Percentiles rank a stretch among this genome's conserved stretches.
phyloP scores from a whole-genome alignment of 2,797 vertebrate species.

The Choloepus didactylus region DNA sequence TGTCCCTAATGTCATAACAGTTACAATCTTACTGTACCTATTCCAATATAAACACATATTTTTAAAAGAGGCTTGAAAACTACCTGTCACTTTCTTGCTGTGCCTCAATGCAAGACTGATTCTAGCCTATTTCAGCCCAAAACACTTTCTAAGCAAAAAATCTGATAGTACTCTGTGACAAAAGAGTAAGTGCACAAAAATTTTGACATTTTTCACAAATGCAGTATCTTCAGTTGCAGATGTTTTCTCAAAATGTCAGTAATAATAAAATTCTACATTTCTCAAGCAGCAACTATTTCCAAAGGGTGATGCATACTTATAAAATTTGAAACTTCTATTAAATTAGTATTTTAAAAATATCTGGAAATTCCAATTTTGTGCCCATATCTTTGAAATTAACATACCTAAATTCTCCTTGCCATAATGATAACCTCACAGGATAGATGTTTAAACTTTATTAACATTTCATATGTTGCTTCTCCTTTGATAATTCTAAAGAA shows the following conservation, averaged over 20 bases:
- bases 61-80: neutral
- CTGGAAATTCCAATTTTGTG: neutral
- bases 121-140: slow-evolving; percentile 24
- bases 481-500: neutral
- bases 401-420: neutral
- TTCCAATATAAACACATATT: neutral
- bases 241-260: slow-evolving; percentile 53
- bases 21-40: neutral
- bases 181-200: neutral
- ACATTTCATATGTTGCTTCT: neutral
- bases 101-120: neutral
- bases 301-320: neutral
- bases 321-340: slow-evolving; percentile 44
- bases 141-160: slow-evolving; percentile 59
- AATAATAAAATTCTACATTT: slow-evolving; percentile 59
- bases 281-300: slow-evolving; percentile 28
- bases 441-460: neutral
- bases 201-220: slow-evolving; percentile 32
- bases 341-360: slow-evolving; percentile 60
- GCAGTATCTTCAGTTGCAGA: neutral
- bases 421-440: neutral
- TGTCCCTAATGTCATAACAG: neutral
- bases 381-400: neutral
- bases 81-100: neutral
- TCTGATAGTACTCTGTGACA: neutral